Percentiles rank a stretch among this genome's conserved stretches.
phyloP scores from a whole-genome alignment of 2,888 invertebrate genomes.

The Carterocephalus palaemon region DNA sequence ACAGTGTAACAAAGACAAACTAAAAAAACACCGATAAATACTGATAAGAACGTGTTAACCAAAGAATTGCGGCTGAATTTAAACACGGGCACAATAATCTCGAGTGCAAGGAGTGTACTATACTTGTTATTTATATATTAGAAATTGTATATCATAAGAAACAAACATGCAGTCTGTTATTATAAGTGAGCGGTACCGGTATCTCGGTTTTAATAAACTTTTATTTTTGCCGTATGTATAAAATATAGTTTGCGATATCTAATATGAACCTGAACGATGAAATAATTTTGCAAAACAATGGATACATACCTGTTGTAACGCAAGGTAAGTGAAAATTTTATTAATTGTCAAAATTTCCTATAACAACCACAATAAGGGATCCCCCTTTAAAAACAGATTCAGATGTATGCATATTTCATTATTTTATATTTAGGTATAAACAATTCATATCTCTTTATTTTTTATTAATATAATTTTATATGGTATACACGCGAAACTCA shows the following conservation, averaged over 20 bases:
- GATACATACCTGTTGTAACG: conserved; percentile 3
- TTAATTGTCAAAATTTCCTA: too few relatives aligned
- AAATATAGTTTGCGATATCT: conserved; percentile 22
- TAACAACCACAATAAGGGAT: too few relatives aligned
- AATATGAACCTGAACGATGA: conserved; percentile 25
- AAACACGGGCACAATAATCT: background rate
- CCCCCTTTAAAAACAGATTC: too few relatives aligned
- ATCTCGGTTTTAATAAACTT: conserved; percentile 26
- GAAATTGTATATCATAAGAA: background rate
- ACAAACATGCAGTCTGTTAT: conserved; percentile 29
- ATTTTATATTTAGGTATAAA: too few relatives aligned
- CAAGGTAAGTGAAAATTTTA: conserved; percentile 9
- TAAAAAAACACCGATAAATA: background rate
- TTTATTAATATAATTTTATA: too few relatives aligned
- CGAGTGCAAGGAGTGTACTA: conserved; percentile 5
- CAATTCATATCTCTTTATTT: too few relatives aligned
- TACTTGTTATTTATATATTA: conserved; percentile 1
- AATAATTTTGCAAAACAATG: background rate
- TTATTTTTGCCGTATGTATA: conserved; percentile 22
- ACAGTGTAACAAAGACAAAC: too few relatives aligned
- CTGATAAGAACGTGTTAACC: background rate
- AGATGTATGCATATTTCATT: too few relatives aligned
- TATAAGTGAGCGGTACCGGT: conserved; percentile 30
- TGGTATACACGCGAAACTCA: too few relatives aligned
- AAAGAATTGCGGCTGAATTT: background rate